phyloP scores from a whole-genome alignment of 23 tunicate genomes.

The Pegea sp. region DNA sequence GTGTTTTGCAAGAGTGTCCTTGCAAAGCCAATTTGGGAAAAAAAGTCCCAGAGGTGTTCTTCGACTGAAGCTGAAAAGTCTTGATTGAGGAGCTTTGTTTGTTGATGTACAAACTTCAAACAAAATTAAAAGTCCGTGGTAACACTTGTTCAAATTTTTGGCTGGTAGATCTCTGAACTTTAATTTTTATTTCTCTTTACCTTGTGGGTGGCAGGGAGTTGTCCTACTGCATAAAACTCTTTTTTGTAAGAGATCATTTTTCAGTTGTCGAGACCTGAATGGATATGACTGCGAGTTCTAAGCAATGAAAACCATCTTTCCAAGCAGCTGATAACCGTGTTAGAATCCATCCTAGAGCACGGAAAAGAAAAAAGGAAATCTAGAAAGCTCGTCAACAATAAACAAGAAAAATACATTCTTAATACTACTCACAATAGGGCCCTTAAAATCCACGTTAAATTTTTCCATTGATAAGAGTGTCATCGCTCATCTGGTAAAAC shows the following conservation, averaged over 20 bases:
- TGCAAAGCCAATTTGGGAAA: constrained; percentile 9
- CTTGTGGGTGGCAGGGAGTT: no score
- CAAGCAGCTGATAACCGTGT: no score
- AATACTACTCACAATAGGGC: not conserved
- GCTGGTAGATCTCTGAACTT: no score
- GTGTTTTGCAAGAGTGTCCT: constrained; percentile 5
- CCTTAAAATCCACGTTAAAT: not conserved
- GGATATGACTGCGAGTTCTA: no score
- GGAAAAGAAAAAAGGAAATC: not conserved
- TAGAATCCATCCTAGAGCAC: not conserved
- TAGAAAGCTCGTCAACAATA: not conserved
- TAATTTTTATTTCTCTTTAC: no score
- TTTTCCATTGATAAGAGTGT: not conserved
- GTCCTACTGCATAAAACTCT: no score
- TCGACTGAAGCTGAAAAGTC: constrained; percentile 4
- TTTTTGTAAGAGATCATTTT: no score
- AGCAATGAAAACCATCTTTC: no score
- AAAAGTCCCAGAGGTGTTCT: not conserved
- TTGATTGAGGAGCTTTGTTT: constrained; percentile 10
- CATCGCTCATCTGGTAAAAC: not conserved
- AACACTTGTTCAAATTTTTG: constrained; percentile 14
- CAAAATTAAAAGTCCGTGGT: constrained; percentile 5
- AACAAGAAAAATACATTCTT: not conserved
- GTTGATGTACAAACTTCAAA: constrained; percentile 7
- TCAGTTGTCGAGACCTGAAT: no score